Evolutionary conservation across 1,140 invertebrate genomes (phyloP).

Genomic region (Vanessa atalanta): DNA sequence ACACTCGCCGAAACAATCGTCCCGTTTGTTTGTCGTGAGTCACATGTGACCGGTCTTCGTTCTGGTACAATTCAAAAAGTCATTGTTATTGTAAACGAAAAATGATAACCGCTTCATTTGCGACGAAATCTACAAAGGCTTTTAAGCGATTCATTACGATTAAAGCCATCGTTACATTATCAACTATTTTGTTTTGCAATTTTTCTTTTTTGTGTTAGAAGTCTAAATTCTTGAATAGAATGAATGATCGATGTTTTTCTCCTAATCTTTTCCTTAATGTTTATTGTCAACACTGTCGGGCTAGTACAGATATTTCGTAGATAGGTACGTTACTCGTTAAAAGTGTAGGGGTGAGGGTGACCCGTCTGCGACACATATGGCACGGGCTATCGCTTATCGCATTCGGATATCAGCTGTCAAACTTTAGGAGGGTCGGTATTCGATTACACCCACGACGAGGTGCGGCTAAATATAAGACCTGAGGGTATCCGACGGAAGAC

Average conservation of each 20-base stretch:
- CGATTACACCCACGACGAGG: slow-evolving; percentile 52
- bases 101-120: neutral
- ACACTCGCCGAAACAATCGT: slow-evolving; percentile 1
- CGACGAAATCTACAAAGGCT: no score
- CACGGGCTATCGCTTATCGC: slow-evolving; percentile 61
- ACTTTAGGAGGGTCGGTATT: slow-evolving; percentile 51
- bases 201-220: no score
- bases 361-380: slow-evolving; percentile 58
- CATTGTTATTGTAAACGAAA: neutral
- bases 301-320: neutral
- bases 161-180: neutral
- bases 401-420: slow-evolving; percentile 70
- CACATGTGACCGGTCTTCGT: neutral
- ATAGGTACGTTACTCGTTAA: slow-evolving; percentile 6
- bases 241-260: neutral
- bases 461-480: slow-evolving; percentile 51
- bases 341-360: slow-evolving; percentile 10
- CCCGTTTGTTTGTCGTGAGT: neutral
- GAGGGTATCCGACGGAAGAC: slow-evolving; percentile 35
- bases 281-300: neutral
- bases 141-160: no score
- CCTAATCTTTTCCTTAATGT: neutral
- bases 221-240: no score
- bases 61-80: neutral
- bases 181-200: neutral